Percentiles rank a stretch among this genome's conserved stretches.
Evolutionary conservation across 2,888 invertebrate species (phyloP).

Genomic region (Lithophane socia): DNA sequence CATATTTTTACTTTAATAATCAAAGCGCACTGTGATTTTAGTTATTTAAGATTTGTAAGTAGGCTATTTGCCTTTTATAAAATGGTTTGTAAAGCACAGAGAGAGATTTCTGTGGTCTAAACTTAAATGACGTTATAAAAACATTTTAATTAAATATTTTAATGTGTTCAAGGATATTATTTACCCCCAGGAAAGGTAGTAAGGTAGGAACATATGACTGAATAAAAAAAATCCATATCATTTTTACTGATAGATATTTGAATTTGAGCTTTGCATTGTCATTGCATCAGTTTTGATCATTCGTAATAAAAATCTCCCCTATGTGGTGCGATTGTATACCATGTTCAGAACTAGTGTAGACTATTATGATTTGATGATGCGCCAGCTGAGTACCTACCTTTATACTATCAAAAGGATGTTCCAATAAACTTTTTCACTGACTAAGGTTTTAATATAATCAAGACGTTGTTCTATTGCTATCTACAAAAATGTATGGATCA

Average conservation of each 20-base stretch:
- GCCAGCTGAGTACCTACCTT: neutral
- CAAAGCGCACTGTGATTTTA: conserved; percentile 69
- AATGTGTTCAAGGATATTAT: conserved; percentile 18
- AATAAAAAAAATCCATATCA: neutral
- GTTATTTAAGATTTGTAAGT: conserved; percentile 46
- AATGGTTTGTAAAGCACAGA: conserved; percentile 30
- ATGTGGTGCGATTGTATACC: neutral
- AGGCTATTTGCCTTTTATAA: conserved; percentile 23
- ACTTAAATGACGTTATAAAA: conserved; percentile 14
- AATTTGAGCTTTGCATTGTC: neutral
- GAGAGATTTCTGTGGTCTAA: neutral
- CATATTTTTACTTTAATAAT: conserved; percentile 37
- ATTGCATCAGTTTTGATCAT: neutral
- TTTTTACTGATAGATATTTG: neutral
- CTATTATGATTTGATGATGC: neutral
- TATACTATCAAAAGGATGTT: neutral
- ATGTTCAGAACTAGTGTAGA: neutral
- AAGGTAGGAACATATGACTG: neutral
- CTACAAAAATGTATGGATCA: conserved; percentile 64
- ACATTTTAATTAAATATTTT: conserved; percentile 35
- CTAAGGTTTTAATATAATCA: conserved; percentile 51
- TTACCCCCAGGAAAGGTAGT: neutral
- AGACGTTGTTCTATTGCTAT: conserved; percentile 64
- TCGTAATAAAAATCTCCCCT: neutral
- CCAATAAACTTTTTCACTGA: conserved; percentile 7